Evolutionary conservation across 2,888 invertebrate species (phyloP), one percentile per base, ranked within the genome.

Genomic region (Leucania comma): DNA sequence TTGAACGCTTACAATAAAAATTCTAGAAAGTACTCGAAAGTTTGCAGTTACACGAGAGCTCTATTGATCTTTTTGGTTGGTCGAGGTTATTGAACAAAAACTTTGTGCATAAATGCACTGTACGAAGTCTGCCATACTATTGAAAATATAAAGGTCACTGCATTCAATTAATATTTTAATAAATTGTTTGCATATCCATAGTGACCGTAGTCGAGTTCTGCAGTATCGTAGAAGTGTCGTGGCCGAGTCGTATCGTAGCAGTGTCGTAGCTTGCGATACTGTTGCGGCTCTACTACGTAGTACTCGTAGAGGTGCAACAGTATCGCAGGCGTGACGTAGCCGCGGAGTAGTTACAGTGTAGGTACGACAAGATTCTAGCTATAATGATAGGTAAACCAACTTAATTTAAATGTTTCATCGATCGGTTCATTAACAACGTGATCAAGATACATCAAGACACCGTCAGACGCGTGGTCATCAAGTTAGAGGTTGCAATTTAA

Each of bases 401-500:
- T 59, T 68, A 60, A 67, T 80, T 63, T 56, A 26, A 75, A 56
- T 68, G 46, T 48, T 60, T 42, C 53, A 57, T 48, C 78, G 42
- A 63, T 78, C n/a, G 63, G 51, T 64, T 71, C 64, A 61, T 65
- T 62, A 69, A 56, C 35, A 35, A 59, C 54, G 22, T 48, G 66
- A 61, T 68, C 53, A 29, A 38, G 35, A 68, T 42, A 42, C 22
- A 59, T 9, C 17, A 14, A 50, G n/a, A 57, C 26, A 14, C 20
- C 10, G 50, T 24, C n/a, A 32, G 9, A n/a, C 35, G 50, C 62
- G 46, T 58, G 17, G 12, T 62, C 24, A 59, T 72, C 57, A 67
- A 78, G 29, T 53, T 29, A 63, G 46, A 65, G 58, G 14, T 60
- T 60, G 56, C 59, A 71, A 80, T 58, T 75, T 67, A 71, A 61